Conservation (phyloP, 2,888 invertebrate genomes). For the Drepanosiphum platanoidis region DNA sequence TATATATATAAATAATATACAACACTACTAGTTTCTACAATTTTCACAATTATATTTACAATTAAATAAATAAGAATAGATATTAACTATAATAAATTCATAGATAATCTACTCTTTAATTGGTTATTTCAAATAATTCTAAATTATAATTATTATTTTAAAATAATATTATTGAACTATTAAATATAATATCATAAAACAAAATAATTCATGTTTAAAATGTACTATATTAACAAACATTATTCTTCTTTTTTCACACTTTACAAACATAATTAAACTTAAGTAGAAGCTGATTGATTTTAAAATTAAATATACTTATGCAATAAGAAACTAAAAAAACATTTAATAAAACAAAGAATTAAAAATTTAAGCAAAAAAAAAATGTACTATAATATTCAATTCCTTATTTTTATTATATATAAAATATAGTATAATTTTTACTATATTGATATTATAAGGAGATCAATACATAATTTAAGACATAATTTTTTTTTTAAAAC, state of each 20-base stretch:
- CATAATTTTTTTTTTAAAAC: not conserved
- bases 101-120: not conserved
- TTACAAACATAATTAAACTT: conserved; percentile 10
- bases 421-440: not conserved
- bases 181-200: not conserved
- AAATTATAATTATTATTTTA: conserved; percentile 8
- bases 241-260: not conserved
- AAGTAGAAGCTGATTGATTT: conserved; percentile 41
- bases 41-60: conserved; percentile 19
- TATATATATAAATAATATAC: too few relatives aligned
- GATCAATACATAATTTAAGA: not conserved
- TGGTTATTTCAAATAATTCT: conserved; percentile 14
- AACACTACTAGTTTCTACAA: conserved; percentile 35
- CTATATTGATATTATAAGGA: not conserved
- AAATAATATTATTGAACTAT: not conserved
- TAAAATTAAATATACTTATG: conserved; percentile 11
- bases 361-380: not conserved
- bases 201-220: conserved; percentile 9
- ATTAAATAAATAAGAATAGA: conserved; percentile 2
- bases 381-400: not conserved
- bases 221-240: not conserved
- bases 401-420: not conserved
- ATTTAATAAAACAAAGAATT: not conserved
- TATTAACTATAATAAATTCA: not conserved
- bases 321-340: not conserved